These are phyloP conservation scores for Hylaeus volcanicus DNA, from an alignment of 1,140 invertebrate species.

Conservation along the genomic window DNA sequence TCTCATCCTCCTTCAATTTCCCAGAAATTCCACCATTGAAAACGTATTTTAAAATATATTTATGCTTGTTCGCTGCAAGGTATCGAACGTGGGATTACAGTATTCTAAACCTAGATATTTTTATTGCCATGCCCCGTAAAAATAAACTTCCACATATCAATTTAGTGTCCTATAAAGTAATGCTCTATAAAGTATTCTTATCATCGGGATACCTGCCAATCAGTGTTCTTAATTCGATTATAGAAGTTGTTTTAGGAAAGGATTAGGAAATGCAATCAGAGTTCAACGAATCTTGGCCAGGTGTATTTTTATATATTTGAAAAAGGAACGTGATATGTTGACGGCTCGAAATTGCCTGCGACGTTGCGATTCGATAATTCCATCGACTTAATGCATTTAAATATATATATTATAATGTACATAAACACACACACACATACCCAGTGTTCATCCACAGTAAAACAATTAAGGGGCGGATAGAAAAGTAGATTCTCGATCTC, in stretches of 20 bases:
- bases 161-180: background rate
- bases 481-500: no score
- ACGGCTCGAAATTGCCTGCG: background rate
- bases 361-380: background rate
- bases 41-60: background rate
- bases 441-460: background rate
- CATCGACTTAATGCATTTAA: background rate
- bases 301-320: background rate
- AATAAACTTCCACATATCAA: background rate
- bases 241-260: no score
- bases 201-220: background rate
- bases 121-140: background rate
- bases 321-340: no score
- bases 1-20: no score
- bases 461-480: background rate
- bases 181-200: background rate
- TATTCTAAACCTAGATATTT: background rate
- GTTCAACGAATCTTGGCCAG: no score
- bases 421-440: no score
- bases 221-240: conserved; percentile 15
- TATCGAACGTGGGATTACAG: background rate
- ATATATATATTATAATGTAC: background rate
- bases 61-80: background rate
- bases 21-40: no score
- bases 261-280: background rate